phyloP scores from a whole-genome alignment of 53 echinoderm and acorn worm genomes.

The Arbacia lixula region DNA sequence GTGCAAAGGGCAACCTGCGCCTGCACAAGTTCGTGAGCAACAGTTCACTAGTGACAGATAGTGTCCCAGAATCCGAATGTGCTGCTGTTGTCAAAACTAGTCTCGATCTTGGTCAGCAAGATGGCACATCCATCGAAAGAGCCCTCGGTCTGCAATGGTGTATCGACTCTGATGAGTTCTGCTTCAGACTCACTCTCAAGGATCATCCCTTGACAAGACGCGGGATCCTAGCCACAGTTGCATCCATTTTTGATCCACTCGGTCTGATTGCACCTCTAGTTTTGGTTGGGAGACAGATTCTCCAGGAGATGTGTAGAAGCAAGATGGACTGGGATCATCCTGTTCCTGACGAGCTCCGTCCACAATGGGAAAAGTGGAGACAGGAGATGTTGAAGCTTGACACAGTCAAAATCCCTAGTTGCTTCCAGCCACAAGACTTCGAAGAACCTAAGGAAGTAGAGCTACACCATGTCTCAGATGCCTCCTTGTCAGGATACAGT shows the following conservation, averaged over 20 bases:
- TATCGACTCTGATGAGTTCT: conserved; percentile 59
- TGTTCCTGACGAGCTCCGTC: conserved; percentile 1
- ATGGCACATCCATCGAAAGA: conserved; percentile 59
- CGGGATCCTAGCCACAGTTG: conserved; percentile 61
- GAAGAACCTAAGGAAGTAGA: conserved; percentile 8
- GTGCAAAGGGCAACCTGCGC: conserved; percentile 47
- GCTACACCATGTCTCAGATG: conserved; percentile 68
- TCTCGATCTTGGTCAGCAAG: conserved; percentile 1
- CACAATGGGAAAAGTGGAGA: conserved; percentile 67
- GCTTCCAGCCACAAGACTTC: conserved; percentile 52
- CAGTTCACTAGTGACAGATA: conserved; percentile 48
- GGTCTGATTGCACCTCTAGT: conserved; percentile 58
- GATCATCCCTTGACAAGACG: conserved; percentile 27
- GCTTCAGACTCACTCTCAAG: conserved; percentile 39
- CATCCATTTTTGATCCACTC: conserved; percentile 59
- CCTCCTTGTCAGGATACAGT: conserved; percentile 66
- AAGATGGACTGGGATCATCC: conserved; percentile 63
- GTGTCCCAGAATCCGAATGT: conserved; percentile 48
- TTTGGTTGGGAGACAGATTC: conserved; percentile 35
- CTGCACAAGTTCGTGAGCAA: conserved; percentile 78
- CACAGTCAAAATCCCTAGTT: conserved; percentile 46
- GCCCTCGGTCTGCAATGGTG: conserved; percentile 69
- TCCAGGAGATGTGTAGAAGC: conserved; percentile 56
- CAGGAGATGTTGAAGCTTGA: conserved; percentile 46
- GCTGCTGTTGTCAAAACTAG: too few species aligned